Percentiles rank a stretch among this genome's conserved stretches.
phyloP scores from a whole-genome alignment of 2,888 invertebrate species.

The Cryptus armator region DNA sequence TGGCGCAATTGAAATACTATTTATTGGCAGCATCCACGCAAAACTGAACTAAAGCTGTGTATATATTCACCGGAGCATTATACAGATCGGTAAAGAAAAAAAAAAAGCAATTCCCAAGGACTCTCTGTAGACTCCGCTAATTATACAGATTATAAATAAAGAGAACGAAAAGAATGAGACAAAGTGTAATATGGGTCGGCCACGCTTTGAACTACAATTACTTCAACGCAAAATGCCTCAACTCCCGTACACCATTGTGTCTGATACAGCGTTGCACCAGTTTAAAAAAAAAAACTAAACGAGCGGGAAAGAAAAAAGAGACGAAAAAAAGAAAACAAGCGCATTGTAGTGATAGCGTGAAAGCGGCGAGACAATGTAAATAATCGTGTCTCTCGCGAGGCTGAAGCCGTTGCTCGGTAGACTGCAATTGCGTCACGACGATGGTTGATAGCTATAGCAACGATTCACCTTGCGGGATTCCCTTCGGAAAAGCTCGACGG shows the following conservation, averaged over 20 bases:
- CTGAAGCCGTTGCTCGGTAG: constrained; percentile 19
- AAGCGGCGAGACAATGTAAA: constrained; percentile 58
- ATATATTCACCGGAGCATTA: not conserved
- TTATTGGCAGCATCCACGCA: not conserved
- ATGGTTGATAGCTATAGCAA: constrained; percentile 34
- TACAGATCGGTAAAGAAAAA: not conserved
- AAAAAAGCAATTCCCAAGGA: not conserved
- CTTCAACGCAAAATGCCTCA: not conserved
- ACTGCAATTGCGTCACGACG: constrained; percentile 27
- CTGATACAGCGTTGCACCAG: not conserved
- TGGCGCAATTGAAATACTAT: not conserved
- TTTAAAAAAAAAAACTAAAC: not conserved
- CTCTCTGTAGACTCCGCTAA: not conserved
- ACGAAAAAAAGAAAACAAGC: constrained; percentile 16
- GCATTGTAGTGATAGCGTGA: constrained; percentile 7
- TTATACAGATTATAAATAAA: constrained; percentile 22
- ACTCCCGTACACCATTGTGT: not conserved
- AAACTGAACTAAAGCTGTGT: not conserved
- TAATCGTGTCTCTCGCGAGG: constrained; percentile 50
- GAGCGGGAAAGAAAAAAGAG: constrained; percentile 3
- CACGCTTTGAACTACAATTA: constrained; percentile 2
- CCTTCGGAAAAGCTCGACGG: constrained; percentile 70
- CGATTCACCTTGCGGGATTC: constrained; percentile 68
- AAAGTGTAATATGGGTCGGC: not conserved
- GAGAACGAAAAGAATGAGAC: not conserved